Conservation (phyloP, 64 coral and sea anemone genomes). For the Stichodactyla helianthus region DNA sequence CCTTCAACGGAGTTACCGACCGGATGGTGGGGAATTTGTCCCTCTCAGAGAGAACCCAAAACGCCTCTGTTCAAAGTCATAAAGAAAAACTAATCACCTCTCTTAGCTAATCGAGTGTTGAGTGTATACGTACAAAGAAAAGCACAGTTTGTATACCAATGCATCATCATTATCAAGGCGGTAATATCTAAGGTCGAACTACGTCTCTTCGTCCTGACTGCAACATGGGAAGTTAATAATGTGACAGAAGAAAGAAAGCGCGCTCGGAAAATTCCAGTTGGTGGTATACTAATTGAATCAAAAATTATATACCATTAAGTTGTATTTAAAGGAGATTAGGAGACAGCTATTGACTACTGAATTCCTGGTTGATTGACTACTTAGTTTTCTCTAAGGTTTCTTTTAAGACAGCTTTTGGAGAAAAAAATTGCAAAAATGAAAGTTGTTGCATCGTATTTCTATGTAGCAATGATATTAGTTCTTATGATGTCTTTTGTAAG, state of each 20-base stretch:
- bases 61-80: not conserved
- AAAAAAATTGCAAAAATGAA: not conserved
- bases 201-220: not conserved
- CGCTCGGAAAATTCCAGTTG: not conserved
- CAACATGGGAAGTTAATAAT: not conserved
- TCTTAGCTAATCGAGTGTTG: not conserved
- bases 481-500: not conserved
- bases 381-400: no score
- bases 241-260: not conserved
- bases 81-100: not conserved
- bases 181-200: not conserved
- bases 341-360: not conserved
- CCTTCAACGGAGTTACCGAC: not conserved
- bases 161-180: not conserved
- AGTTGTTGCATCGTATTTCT: not conserved
- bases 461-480: not conserved
- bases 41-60: not conserved
- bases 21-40: not conserved
- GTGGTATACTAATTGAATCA: not conserved
- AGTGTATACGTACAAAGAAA: not conserved
- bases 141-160: not conserved
- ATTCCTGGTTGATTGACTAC: no score
- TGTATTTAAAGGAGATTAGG: not conserved
- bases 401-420: no score
- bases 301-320: not conserved